Conservation (phyloP, 2,113 vertebrate species). For the Cryptotis parvus region DNA sequence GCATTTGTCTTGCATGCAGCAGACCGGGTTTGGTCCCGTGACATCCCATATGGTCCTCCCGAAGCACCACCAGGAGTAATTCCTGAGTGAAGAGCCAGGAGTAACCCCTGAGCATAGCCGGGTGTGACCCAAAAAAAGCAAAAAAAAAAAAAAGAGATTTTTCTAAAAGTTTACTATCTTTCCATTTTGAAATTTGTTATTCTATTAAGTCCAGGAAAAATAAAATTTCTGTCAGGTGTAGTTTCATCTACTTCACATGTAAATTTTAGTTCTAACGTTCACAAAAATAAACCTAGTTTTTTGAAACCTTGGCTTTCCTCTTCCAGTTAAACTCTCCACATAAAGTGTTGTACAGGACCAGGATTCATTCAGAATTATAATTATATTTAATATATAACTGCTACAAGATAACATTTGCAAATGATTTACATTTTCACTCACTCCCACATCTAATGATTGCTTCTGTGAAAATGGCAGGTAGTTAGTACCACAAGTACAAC, state of each 20-base stretch:
- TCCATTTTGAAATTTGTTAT: neutral
- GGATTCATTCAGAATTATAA: neutral
- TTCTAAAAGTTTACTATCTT: neutral
- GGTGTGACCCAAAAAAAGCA: too few relatives aligned
- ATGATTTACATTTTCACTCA: neutral
- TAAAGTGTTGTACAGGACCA: neutral
- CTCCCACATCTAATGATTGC: neutral
- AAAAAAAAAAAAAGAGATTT: neutral
- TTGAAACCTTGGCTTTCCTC: too few relatives aligned
- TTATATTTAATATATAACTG: neutral
- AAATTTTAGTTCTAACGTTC: neutral
- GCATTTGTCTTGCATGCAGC: too few relatives aligned
- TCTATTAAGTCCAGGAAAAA: neutral
- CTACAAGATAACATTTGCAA: neutral
- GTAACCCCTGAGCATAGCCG: too few relatives aligned
- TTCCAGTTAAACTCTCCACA: neutral
- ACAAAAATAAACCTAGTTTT: too few relatives aligned
- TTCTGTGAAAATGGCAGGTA: neutral
- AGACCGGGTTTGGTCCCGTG: too few relatives aligned
- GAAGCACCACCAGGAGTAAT: too few relatives aligned
- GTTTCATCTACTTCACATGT: fast-evolving
- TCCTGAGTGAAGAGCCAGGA: too few relatives aligned
- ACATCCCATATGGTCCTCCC: too few relatives aligned
- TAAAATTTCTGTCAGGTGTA: neutral
- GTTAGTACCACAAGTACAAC: neutral